A percentile compares a stretch with the other conserved stretches of the same genome.
phyloP scores from a whole-genome alignment of 1,140 invertebrate genomes.

The Maniola jurtina region DNA sequence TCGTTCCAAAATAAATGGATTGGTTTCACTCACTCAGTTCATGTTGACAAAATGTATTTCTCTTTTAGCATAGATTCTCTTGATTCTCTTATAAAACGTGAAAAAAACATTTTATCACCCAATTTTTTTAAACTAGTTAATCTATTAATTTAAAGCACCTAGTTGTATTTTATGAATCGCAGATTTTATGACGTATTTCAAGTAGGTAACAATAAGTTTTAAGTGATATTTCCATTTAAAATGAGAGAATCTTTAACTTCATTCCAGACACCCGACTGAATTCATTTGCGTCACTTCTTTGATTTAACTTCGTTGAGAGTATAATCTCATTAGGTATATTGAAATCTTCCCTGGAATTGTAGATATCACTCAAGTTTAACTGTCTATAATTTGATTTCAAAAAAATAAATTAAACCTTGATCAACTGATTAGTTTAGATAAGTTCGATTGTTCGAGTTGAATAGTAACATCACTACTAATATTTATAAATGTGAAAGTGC shows the following conservation, averaged over 20 bases:
- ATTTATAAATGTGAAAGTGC: too few relatives aligned
- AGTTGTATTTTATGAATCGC: too few relatives aligned
- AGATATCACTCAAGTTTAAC: neutral
- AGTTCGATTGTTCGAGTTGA: too few relatives aligned
- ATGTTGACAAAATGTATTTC: neutral
- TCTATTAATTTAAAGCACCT: too few relatives aligned
- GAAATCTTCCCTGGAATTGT: conserved; percentile 15
- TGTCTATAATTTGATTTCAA: neutral
- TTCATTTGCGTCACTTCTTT: conserved; percentile 9
- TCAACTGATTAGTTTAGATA: too few relatives aligned
- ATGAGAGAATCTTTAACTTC: conserved; percentile 9
- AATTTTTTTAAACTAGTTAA: too few relatives aligned
- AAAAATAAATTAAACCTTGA: too few relatives aligned
- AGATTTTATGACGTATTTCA: neutral
- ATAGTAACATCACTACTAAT: too few relatives aligned
- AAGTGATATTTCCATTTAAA: conserved; percentile 14
- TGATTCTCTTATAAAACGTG: neutral
- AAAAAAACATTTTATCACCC: too few relatives aligned
- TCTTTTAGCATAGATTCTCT: neutral
- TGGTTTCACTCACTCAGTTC: neutral
- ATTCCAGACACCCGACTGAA: conserved; percentile 13
- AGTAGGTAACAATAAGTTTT: conserved; percentile 2
- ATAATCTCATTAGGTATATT: conserved; percentile 21
- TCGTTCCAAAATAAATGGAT: conserved; percentile 7
- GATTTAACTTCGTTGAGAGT: conserved; percentile 16